Base-by-base conservation (phyloP, 2,797 vertebrate genomes). In the Erethizon dorsatum region DNA sequence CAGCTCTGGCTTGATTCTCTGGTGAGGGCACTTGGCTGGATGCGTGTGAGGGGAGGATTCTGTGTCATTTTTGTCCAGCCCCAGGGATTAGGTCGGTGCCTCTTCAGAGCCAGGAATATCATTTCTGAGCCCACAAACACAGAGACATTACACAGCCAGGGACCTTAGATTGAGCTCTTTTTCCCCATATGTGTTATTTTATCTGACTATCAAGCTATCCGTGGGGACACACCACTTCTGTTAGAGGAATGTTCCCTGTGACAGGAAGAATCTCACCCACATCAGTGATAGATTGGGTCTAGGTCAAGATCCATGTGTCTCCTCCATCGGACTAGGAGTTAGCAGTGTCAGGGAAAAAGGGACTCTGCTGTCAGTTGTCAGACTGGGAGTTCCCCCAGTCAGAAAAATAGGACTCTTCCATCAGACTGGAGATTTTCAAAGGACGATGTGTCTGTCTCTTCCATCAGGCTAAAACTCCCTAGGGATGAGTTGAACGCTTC, bases 21-120 rank as follows among this genome's bases (percentile, higher is more conserved):
- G 78, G 83, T 56, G 90, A 91, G 92, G 87, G 88, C 73, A 47
- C 92, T 95, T 88, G 96, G 93, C 92, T 13, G 52, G 83, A 24
- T 57, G 85, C 63, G 52, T 4, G 63, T 2, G 41, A 73, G 93
- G 93, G 6, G 24, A 37, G 17, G 54, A 73, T 24, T 88, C 90
- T 59, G 86, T 78, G 96, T 90, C 83, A 65, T 94, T 88, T 63
- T 83, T 87, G 90, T 84, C 84, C 83, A 79, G 93, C 47, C 33
- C 50, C 41, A 79, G 18, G 89, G 94, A 89, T 96, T 83, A 89
- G 83, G 87, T 57, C 1, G 18, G 79, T 31, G 61, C 24, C 4
- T 88, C 88, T 83, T 50, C 24, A 50, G 80, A 89, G 80, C 63
- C 75, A 71, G 63, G 77, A 50, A 41, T 87, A 67, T 95, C 88